Conservation (phyloP, 2,797 vertebrate species). For the Acanthurus leucopareius region DNA sequence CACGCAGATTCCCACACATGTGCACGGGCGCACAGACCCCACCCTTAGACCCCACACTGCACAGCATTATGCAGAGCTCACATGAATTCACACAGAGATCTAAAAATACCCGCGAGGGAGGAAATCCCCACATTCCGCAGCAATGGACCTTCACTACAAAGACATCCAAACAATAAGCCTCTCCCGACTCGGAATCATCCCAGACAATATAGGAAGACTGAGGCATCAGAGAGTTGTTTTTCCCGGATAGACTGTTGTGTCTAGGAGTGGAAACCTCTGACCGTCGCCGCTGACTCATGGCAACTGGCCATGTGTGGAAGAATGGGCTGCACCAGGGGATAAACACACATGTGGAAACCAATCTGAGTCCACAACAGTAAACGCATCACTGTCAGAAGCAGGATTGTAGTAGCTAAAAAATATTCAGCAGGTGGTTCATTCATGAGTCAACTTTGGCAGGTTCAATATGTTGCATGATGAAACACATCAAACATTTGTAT, state of each 20-base stretch:
- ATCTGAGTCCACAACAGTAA: constrained; percentile 36
- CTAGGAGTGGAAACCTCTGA: constrained; percentile 83
- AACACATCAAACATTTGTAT: not conserved
- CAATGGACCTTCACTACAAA: constrained; percentile 84
- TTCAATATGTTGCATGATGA: not conserved
- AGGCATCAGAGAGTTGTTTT: constrained; percentile 83
- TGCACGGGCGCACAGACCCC: constrained; percentile 54
- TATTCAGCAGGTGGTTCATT: constrained; percentile 18
- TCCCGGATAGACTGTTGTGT: constrained; percentile 86
- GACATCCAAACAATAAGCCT: constrained; percentile 83
- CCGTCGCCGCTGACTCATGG: constrained; percentile 76
- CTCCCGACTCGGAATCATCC: constrained; percentile 83
- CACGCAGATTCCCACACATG: constrained; percentile 71
- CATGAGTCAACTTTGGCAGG: constrained; percentile 1
- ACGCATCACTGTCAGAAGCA: not conserved
- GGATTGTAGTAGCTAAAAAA: constrained; percentile 1
- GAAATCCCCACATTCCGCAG: constrained; percentile 84
- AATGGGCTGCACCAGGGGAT: constrained; percentile 71
- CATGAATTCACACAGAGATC: constrained; percentile 80
- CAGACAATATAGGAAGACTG: constrained; percentile 87
- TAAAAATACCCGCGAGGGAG: constrained; percentile 84
- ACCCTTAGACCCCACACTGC: constrained; percentile 73
- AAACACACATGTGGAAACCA: constrained; percentile 69
- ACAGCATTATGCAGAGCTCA: constrained; percentile 70
- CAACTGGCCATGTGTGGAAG: constrained; percentile 79